These are phyloP conservation scores for Calycopis cecrops DNA, from an alignment of 1,140 invertebrate species.

Conservation along the genomic window DNA sequence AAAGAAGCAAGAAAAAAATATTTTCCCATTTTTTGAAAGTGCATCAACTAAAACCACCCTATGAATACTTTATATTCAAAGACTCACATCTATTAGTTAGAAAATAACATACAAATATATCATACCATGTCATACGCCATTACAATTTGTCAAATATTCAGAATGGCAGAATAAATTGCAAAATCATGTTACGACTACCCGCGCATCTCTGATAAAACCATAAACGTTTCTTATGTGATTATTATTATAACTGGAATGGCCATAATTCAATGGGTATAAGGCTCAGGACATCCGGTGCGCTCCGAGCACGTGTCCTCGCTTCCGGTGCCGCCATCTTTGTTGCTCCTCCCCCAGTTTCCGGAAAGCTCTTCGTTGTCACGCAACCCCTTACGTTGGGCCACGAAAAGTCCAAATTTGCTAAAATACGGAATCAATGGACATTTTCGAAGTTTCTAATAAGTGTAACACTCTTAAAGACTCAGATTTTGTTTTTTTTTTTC, in stretches of 20 bases:
- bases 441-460: too few relatives aligned
- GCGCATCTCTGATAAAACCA: constrained; percentile 25
- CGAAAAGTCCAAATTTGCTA: constrained; percentile 14
- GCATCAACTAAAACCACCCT: too few relatives aligned
- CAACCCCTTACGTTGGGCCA: constrained; percentile 50
- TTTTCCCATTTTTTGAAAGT: too few relatives aligned
- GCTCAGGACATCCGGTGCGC: constrained; percentile 56
- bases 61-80: too few relatives aligned
- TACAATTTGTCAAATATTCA: constrained; percentile 3
- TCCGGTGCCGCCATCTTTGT: constrained; percentile 67
- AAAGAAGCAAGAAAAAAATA: too few relatives aligned
- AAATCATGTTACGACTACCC: constrained; percentile 10
- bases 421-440: too few relatives aligned
- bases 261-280: constrained; percentile 62
- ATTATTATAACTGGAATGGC: constrained; percentile 45
- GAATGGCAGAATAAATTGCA: constrained; percentile 3
- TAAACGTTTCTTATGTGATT: constrained; percentile 39
- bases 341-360: constrained; percentile 47
- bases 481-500: too few relatives aligned
- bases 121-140: constrained; percentile 5
- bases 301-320: constrained; percentile 61
- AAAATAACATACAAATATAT: constrained; percentile 5
- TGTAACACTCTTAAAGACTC: too few relatives aligned
- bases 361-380: constrained; percentile 36
- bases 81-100: too few relatives aligned